Evolutionary conservation across 2,113 vertebrate genomes (phyloP).

Genomic region (Progne subis): DNA sequence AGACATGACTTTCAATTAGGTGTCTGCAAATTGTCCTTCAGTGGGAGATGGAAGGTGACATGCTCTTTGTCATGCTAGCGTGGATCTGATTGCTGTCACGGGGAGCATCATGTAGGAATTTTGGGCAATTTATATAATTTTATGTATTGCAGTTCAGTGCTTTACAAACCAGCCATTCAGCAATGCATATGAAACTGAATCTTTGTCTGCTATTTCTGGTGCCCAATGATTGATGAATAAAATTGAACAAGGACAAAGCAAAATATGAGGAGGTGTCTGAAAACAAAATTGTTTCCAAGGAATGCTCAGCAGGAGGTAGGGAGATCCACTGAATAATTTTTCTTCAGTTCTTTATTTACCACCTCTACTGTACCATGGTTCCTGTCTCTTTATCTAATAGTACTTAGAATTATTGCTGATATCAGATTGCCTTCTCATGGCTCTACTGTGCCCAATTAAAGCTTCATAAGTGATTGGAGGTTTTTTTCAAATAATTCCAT

Average conservation of each 20-base stretch:
- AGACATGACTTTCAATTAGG: background rate
- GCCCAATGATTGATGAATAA: background rate
- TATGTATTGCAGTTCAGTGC: background rate
- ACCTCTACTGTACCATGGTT: background rate
- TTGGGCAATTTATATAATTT: background rate
- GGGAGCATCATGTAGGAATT: background rate
- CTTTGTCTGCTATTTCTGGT: background rate
- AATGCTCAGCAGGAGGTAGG: background rate
- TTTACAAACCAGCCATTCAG: background rate
- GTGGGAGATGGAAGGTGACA: background rate
- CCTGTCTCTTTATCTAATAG: background rate
- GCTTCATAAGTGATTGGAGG: background rate
- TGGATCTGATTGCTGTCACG: background rate
- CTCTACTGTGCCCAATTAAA: background rate
- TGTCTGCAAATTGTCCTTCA: background rate
- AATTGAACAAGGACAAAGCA: background rate
- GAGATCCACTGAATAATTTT: background rate
- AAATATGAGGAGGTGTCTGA: background rate
- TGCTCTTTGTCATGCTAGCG: background rate
- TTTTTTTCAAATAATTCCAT: background rate
- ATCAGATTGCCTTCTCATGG: background rate
- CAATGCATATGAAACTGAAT: background rate
- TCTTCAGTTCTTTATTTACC: background rate
- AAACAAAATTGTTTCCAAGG: background rate
- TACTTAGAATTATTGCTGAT: background rate